These are phyloP conservation scores for Scaptomyza montana DNA, from an alignment of 1,140 invertebrate genomes.

Conservation along the genomic window DNA sequence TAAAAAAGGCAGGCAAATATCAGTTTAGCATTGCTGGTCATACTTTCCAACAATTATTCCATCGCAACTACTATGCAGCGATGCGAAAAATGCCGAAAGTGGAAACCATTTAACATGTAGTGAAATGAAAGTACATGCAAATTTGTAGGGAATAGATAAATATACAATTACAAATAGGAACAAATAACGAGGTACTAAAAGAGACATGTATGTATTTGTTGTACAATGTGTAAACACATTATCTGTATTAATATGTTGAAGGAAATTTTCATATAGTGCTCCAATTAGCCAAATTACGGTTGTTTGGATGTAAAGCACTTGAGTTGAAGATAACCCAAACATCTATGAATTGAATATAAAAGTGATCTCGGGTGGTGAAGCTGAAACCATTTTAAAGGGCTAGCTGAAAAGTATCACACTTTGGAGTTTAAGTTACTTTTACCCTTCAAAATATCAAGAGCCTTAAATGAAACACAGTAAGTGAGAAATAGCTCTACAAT, in stretches of 20 bases:
- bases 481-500: constrained; percentile 13
- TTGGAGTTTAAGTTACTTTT: constrained; percentile 48
- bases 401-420: constrained; percentile 51
- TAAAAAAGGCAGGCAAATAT: too few species aligned
- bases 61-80: too few species aligned
- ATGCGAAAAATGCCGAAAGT: too few species aligned
- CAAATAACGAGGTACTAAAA: neutral
- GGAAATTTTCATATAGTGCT: neutral
- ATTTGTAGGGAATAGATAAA: too few species aligned
- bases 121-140: too few species aligned
- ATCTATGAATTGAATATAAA: constrained; percentile 47
- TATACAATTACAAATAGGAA: too few species aligned
- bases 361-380: constrained; percentile 21
- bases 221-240: constrained; percentile 2
- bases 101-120: too few species aligned
- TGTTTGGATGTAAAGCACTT: constrained; percentile 16
- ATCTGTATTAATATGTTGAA: neutral
- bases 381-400: constrained; percentile 32
- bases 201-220: constrained; percentile 8
- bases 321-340: neutral
- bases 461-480: constrained; percentile 61
- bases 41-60: too few species aligned
- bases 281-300: constrained; percentile 31
- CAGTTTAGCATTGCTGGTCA: too few species aligned
- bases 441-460: constrained; percentile 25